Evolutionary conservation across 2,888 invertebrate species (phyloP).

Genomic region (Drosophila birchii): DNA sequence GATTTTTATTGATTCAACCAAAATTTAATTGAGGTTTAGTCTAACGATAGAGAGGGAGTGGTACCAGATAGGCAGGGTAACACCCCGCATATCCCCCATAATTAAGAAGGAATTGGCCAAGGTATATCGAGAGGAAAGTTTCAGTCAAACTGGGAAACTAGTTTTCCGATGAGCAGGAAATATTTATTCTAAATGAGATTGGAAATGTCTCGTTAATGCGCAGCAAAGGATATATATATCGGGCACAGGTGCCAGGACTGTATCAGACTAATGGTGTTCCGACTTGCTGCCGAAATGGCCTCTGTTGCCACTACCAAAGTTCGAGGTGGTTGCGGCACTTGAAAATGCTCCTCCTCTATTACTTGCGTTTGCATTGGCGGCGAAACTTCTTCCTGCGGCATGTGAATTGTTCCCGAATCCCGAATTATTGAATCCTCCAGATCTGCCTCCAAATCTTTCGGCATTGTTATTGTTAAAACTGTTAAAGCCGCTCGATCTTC

Average conservation of each 20-base stretch:
- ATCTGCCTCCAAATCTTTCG: slow-evolving; percentile 40
- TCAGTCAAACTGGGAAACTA: slow-evolving; percentile 12
- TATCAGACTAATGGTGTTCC: neutral
- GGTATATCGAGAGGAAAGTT: neutral
- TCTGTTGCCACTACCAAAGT: neutral
- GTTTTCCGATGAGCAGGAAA: neutral
- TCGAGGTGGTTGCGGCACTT: neutral
- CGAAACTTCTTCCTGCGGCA: slow-evolving; percentile 37
- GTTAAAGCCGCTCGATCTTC: slow-evolving; percentile 43
- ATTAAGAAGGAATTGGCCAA: neutral
- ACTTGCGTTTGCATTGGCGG: neutral
- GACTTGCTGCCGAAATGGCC: neutral
- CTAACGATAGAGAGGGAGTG: neutral
- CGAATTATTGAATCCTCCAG: slow-evolving; percentile 27
- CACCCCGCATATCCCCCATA: neutral
- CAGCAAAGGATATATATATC: neutral
- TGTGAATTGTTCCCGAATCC: slow-evolving; percentile 2
- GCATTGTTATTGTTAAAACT: slow-evolving; percentile 14
- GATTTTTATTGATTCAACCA: slow-evolving; percentile 39
- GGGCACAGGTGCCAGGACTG: neutral
- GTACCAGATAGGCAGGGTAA: neutral
- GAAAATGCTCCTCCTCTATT: neutral
- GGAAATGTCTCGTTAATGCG: neutral
- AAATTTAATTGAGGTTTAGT: neutral
- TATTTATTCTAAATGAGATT: slow-evolving; percentile 3